phyloP scores from a whole-genome alignment of 2,113 vertebrate genomes.

The Elephas maximus region DNA sequence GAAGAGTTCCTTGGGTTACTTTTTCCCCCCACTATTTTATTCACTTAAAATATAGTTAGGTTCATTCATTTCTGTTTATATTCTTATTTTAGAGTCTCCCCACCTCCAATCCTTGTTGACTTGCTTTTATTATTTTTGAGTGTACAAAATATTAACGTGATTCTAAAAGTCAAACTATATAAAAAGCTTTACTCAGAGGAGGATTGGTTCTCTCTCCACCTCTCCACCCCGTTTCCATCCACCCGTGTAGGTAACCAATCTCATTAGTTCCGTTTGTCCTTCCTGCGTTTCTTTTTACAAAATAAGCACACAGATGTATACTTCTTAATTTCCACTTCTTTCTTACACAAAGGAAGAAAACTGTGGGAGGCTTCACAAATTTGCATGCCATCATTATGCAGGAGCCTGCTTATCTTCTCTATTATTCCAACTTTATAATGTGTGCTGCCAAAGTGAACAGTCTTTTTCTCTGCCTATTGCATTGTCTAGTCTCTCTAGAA shows the following conservation, averaged over 20 bases:
- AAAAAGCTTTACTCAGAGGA: not conserved
- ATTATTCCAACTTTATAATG: not conserved
- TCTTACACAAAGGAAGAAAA: not conserved
- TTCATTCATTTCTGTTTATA: not conserved
- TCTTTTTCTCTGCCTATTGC: not conserved
- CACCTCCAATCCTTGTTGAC: not conserved
- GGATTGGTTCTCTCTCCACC: not conserved
- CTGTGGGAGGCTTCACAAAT: not conserved
- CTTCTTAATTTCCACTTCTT: not conserved
- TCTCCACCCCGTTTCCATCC: not conserved
- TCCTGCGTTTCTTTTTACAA: too few relatives aligned
- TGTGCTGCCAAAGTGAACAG: not conserved
- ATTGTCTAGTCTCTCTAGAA: not conserved
- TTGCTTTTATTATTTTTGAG: not conserved
- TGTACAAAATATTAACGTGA: not conserved
- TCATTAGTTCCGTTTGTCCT: not conserved
- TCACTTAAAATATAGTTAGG: not conserved
- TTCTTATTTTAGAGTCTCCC: not conserved
- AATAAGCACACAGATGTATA: not conserved
- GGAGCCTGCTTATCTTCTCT: not conserved
- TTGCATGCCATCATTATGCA: not conserved
- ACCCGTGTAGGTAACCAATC: not conserved
- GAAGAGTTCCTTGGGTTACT: not conserved
- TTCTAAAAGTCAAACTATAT: not conserved
- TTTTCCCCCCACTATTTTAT: not conserved